Evolutionary conservation across 2,113 vertebrate species (phyloP).

Genomic region (Calyptommatus sinebrachiatus): DNA sequence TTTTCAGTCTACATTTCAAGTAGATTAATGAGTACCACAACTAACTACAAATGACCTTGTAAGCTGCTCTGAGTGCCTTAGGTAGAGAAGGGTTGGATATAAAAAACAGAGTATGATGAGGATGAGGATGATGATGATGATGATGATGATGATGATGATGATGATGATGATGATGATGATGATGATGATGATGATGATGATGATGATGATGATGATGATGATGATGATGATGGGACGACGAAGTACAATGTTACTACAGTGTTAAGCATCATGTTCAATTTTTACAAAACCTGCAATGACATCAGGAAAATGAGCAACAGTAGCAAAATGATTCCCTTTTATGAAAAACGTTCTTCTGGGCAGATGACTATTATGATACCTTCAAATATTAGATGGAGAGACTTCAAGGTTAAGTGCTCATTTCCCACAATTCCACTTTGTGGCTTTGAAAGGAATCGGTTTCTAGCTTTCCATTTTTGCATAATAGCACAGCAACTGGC

Average conservation of each 20-base stretch:
- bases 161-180: too few relatives aligned
- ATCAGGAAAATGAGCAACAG: not conserved
- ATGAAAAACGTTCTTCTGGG: conserved; percentile 24
- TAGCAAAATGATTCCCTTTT: conserved; percentile 29
- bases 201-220: too few relatives aligned
- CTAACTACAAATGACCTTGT: too few relatives aligned
- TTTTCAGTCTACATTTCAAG: too few relatives aligned
- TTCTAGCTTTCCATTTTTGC: conserved; percentile 26
- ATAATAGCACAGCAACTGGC: conserved; percentile 56
- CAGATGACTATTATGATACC: conserved; percentile 45
- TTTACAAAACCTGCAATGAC: not conserved
- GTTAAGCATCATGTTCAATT: not conserved
- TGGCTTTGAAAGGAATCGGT: conserved; percentile 48
- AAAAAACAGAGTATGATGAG: too few relatives aligned
- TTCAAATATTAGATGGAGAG: conserved; percentile 47
- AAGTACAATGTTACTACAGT: too few relatives aligned
- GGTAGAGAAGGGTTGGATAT: too few relatives aligned
- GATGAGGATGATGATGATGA: too few relatives aligned
- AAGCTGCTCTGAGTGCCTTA: too few relatives aligned
- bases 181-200: too few relatives aligned
- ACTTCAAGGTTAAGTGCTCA: conserved; percentile 44
- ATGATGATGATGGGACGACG: not conserved
- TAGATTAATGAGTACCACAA: too few relatives aligned
- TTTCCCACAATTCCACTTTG: not conserved
- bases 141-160: too few relatives aligned